Conservation (phyloP, 30 jellyfish, hydroid and myxozoan species). For the Aurelia aurita complex sp. Pacific region DNA sequence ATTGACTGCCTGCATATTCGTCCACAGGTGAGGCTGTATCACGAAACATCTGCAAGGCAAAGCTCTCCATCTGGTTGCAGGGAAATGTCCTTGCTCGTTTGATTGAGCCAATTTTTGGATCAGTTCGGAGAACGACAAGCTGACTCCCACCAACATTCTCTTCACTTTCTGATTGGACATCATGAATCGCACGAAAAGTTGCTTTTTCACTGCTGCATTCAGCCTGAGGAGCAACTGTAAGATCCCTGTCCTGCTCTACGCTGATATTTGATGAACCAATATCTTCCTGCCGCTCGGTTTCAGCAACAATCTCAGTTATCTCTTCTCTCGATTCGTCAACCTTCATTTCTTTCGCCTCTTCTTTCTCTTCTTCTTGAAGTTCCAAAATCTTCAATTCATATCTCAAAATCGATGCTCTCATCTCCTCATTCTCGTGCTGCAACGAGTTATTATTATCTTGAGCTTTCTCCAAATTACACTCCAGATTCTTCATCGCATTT, state of each 20-base stretch:
- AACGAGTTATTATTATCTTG: slow-evolving; percentile 39
- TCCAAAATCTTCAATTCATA: slow-evolving; percentile 43
- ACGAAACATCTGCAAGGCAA: slow-evolving; percentile 2
- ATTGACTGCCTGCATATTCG: slow-evolving; percentile 53
- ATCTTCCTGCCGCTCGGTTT: background rate
- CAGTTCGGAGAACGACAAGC: slow-evolving; percentile 20
- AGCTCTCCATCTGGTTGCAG: slow-evolving; percentile 18
- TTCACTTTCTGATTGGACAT: background rate
- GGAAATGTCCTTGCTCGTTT: slow-evolving; percentile 56
- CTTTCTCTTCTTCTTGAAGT: background rate
- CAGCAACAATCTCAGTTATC: background rate
- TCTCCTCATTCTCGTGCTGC: slow-evolving; percentile 52
- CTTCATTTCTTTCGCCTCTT: background rate
- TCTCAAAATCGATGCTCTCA: slow-evolving; percentile 28
- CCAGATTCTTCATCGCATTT: slow-evolving; percentile 39
- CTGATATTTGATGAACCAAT: background rate
- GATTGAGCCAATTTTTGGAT: background rate
- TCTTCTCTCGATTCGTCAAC: background rate
- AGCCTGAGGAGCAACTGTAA: background rate
- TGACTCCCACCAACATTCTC: background rate
- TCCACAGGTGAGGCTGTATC: slow-evolving; percentile 35
- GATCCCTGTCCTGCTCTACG: background rate
- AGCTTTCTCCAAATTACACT: slow-evolving; percentile 28
- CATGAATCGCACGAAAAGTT: background rate
- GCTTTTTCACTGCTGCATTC: background rate